These are phyloP conservation scores for Apotomis capreana DNA, from an alignment of 2,888 invertebrate genomes.

Conservation along the genomic window DNA sequence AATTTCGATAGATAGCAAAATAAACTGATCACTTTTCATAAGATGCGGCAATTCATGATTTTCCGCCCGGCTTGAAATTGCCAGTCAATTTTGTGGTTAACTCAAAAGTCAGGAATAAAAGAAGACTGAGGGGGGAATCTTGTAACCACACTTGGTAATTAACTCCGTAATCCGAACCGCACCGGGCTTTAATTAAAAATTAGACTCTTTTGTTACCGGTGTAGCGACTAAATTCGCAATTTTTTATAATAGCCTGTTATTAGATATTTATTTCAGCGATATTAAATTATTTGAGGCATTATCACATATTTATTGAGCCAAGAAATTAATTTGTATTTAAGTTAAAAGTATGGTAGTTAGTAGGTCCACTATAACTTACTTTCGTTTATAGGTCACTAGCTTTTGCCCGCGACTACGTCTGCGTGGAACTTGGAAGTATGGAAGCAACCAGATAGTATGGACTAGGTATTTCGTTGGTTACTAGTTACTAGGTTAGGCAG, in stretches of 20 bases:
- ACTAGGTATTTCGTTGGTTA: background rate
- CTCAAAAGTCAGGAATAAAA: slow-evolving; percentile 42
- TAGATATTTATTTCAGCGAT: slow-evolving; percentile 37
- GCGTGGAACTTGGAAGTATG: too few species aligned
- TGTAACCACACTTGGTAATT: slow-evolving; percentile 75
- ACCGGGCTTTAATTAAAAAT: slow-evolving; percentile 70
- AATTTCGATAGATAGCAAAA: too few species aligned
- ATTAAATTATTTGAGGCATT: slow-evolving; percentile 25
- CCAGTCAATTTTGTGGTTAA: slow-evolving; percentile 23
- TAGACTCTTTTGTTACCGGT: slow-evolving; percentile 61
- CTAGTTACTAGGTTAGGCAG: too few species aligned
- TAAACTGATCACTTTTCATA: background rate
- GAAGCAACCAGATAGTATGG: too few species aligned
- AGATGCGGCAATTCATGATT: slow-evolving; percentile 1
- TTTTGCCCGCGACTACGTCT: too few species aligned
- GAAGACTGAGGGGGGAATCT: slow-evolving; percentile 46
- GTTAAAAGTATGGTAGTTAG: background rate
- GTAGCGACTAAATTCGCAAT: slow-evolving; percentile 57
- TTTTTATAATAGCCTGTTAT: slow-evolving; percentile 51
- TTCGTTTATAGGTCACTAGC: background rate
- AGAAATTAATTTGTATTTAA: slow-evolving; percentile 11
- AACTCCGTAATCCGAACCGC: slow-evolving; percentile 68
- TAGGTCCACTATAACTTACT: background rate
- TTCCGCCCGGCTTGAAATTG: slow-evolving; percentile 11
- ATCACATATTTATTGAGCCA: slow-evolving; percentile 27